Percentiles rank a stretch among this genome's conserved stretches.
Conservation (phyloP, 2,888 invertebrate genomes). For the Andrena flavipes region DNA sequence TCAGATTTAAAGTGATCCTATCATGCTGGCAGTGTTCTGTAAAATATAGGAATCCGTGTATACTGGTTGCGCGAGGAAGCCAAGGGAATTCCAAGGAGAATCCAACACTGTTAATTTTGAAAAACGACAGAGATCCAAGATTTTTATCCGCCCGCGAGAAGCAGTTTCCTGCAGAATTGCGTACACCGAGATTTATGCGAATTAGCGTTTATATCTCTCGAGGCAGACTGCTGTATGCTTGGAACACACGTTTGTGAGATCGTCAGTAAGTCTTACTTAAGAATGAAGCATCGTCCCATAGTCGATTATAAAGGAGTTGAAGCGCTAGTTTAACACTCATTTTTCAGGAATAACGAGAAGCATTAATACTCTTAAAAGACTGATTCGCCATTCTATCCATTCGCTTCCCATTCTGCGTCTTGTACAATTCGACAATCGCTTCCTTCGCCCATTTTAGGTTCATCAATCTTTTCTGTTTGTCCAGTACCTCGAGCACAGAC, state of each 20-base stretch:
- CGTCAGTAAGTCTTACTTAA: neutral
- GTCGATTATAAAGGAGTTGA: neutral
- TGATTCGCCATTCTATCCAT: neutral
- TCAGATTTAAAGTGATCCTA: too few relatives aligned
- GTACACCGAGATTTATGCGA: slow-evolving; percentile 6
- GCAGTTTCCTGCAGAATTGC: neutral
- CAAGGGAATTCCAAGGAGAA: neutral
- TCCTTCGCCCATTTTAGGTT: neutral
- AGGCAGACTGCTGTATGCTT: neutral
- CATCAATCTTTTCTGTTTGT: slow-evolving; percentile 1
- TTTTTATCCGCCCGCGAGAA: neutral
- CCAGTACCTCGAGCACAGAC: neutral
- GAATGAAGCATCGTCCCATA: neutral
- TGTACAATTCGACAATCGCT: neutral
- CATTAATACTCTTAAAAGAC: neutral
- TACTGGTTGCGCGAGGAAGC: too few relatives aligned
- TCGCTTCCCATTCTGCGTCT: neutral
- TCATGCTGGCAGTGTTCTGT: too few relatives aligned
- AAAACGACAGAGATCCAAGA: neutral
- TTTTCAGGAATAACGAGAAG: neutral
- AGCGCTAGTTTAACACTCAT: neutral
- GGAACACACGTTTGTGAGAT: neutral
- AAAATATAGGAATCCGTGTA: too few relatives aligned
- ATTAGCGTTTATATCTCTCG: slow-evolving; percentile 12
- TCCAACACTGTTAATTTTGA: neutral